phyloP scores from a whole-genome alignment of 2,888 invertebrate genomes.

The Rhaphigaster nebulosa region DNA sequence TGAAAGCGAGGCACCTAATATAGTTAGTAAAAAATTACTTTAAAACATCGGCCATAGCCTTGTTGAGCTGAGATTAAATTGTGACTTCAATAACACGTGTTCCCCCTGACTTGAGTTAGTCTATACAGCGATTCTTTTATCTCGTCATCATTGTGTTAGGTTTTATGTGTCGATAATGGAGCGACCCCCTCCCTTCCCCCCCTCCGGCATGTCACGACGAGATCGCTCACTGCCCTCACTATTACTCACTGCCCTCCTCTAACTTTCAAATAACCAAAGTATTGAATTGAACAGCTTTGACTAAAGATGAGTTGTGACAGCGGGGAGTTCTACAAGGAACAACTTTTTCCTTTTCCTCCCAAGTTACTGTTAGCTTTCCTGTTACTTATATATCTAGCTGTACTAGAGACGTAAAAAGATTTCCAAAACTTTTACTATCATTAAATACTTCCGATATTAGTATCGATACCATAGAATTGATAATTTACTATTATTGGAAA shows the following conservation, averaged over 20 bases:
- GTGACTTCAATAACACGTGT: constrained; percentile 60
- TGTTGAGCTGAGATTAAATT: constrained; percentile 58
- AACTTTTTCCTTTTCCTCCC: too few species aligned
- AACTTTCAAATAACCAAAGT: background rate
- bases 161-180: constrained; percentile 27
- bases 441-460: too few species aligned
- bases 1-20: constrained; percentile 62
- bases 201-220: background rate
- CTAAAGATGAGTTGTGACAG: background rate
- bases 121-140: constrained; percentile 47
- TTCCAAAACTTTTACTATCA: too few species aligned
- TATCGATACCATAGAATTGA: too few species aligned
- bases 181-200: background rate
- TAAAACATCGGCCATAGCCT: constrained; percentile 60
- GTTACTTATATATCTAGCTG: too few species aligned
- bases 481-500: too few species aligned
- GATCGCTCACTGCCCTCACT: background rate
- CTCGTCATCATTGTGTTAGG: constrained; percentile 18
- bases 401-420: too few species aligned
- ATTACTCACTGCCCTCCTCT: background rate
- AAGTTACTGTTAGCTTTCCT: too few species aligned
- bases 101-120: background rate
- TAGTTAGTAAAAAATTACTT: constrained; percentile 61
- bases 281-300: background rate
- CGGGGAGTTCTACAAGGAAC: too few species aligned